A percentile compares a stretch with the other conserved stretches of the same genome.
phyloP scores from a whole-genome alignment of 2,113 vertebrate species.

The Suncus etruscus region DNA sequence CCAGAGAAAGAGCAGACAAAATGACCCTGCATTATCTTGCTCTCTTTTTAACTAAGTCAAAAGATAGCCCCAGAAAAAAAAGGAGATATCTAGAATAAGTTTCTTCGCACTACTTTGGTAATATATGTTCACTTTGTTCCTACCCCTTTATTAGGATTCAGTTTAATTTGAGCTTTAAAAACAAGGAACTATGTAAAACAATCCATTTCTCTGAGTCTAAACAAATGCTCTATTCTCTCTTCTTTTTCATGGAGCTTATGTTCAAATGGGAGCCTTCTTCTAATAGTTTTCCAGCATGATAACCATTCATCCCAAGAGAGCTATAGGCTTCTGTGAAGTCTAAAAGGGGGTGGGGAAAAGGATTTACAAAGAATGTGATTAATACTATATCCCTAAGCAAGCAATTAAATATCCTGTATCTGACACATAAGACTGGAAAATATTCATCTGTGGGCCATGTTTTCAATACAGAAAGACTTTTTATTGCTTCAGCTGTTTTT shows the following conservation, averaged over 20 bases:
- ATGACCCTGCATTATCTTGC: conserved; percentile 56
- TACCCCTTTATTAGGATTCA: background rate
- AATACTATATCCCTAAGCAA: conserved; percentile 56
- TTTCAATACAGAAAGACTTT: conserved; percentile 63
- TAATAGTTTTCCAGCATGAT: conserved; percentile 69
- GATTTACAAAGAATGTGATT: conserved; percentile 76
- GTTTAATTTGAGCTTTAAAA: conserved; percentile 55
- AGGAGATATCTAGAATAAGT: conserved; percentile 4
- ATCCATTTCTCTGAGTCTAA: conserved; percentile 53
- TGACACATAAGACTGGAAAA: conserved; percentile 66
- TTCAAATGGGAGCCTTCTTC: conserved; percentile 61
- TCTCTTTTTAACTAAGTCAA: conserved; percentile 7
- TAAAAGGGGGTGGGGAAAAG: background rate
- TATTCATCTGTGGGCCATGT: conserved; percentile 62
- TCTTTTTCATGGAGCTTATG: conserved; percentile 2
- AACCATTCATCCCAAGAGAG: conserved; percentile 62
- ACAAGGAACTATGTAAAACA: background rate
- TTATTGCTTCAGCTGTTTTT: conserved; percentile 77
- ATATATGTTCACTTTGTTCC: conserved; percentile 39
- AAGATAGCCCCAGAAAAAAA: conserved; percentile 31
- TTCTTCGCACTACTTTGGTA: background rate
- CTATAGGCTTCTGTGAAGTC: conserved; percentile 60
- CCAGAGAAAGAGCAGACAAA: background rate
- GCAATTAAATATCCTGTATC: conserved; percentile 75
- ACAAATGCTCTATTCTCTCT: conserved; percentile 48